Base-by-base conservation (phyloP, 2,888 invertebrate species). In the Lamproptera curius region DNA sequence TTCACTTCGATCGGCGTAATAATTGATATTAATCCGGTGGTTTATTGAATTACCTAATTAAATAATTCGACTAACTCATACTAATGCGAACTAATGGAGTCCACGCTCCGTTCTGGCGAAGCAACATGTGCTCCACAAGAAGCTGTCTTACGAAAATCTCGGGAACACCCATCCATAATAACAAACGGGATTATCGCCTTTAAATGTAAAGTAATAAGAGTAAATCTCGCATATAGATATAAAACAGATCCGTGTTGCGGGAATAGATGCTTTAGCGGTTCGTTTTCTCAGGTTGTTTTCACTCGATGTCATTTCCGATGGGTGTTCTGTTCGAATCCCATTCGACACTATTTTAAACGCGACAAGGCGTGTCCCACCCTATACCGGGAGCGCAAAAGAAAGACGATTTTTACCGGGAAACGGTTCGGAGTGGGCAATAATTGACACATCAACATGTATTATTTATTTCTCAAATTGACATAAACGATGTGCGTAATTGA, bases 41-140 rank as follows among this genome's bases (percentile, higher is more conserved):
- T 75, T 87, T 87, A 87, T 87, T 86, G 73, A 83, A 87, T 87
- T 86, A 87, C 84, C 79, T 84, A 87, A 87, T 87, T 86, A 76
- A 76, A 83, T 85, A 83, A 86, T 85, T 83, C 76, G 73, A 79
- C 85, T 86, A 86, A 87, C 83, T 81, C 77, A 65, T 61, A 54
- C 75, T 86, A 87, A 87, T 87, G 87, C 67, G 86, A 83, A 87
- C 86, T 84, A 87, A 87, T 87, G 85, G 82, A 82, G 73, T 77
- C 62, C 67, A 73, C 81, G 67, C 75, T 61, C 67, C 58, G 83
- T 76, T 85, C 85, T 87, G 87, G 85, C 87, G 62, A 61, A 62
- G 60, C 69, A 69, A 76, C 80, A 83, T 75, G 73, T 85, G 84
- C 71, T 70, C 53, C 55, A 58, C 67, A 76, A 79, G 81, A 81